A percentile compares a stretch with the other conserved stretches of the same genome.
Conservation (phyloP, 2,113 vertebrate genomes). For the Copsychus sechellarum region DNA sequence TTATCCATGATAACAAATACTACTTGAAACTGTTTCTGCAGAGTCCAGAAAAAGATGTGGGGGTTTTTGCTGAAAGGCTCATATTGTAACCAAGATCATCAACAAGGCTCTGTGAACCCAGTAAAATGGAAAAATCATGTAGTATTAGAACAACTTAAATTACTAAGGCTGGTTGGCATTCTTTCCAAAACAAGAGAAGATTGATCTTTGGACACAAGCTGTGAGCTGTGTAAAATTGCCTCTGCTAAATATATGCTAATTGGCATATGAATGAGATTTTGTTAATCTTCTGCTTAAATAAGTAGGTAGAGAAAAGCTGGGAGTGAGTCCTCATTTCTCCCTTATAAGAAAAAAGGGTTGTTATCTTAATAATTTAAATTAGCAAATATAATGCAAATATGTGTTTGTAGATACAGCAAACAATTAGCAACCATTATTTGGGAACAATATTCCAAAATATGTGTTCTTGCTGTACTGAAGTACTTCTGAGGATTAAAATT, state of each 20-base stretch:
- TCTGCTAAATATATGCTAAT: constrained; percentile 18
- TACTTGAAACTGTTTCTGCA: neutral
- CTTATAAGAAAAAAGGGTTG: neutral
- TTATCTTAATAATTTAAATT: neutral
- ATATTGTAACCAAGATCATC: neutral
- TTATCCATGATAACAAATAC: neutral
- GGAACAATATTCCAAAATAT: neutral
- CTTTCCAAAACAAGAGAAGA: neutral
- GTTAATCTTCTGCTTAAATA: constrained; percentile 3
- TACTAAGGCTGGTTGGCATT: neutral
- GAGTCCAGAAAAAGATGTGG: neutral
- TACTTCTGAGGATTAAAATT: neutral
- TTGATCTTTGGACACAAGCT: constrained; percentile 15
- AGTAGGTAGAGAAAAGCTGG: neutral
- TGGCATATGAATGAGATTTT: neutral
- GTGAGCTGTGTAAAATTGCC: constrained; percentile 27
- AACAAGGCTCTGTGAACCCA: neutral
- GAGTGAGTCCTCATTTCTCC: neutral
- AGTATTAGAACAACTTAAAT: neutral
- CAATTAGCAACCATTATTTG: neutral
- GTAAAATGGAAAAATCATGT: neutral
- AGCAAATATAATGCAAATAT: neutral
- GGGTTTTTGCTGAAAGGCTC: neutral
- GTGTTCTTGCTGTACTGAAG: neutral
- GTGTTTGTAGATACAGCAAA: neutral